These are phyloP conservation scores for Copidosoma floridanum DNA, from an alignment of 1,140 invertebrate genomes.

Conservation along the genomic window DNA sequence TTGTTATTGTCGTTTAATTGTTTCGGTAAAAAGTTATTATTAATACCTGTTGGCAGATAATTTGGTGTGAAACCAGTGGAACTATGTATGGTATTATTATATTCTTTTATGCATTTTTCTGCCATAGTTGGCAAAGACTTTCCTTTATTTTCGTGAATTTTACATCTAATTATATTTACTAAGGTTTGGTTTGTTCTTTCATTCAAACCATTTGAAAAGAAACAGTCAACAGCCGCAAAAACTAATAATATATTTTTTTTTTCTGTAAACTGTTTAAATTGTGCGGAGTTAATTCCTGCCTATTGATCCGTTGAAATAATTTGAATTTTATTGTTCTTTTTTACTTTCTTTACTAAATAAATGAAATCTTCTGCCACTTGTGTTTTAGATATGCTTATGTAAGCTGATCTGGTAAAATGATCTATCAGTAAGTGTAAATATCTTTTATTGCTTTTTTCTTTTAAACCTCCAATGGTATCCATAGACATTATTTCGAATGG, in stretches of 20 bases:
- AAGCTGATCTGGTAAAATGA: background rate
- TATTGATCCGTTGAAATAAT: background rate
- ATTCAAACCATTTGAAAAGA: too few species aligned
- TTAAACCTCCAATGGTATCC: conserved; percentile 29
- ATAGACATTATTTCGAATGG: too few species aligned
- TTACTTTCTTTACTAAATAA: background rate
- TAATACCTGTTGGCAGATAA: too few species aligned
- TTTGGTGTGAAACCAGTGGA: too few species aligned
- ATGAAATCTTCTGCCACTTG: background rate
- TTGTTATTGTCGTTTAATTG: background rate
- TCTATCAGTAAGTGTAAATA: background rate
- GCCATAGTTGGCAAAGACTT: too few species aligned
- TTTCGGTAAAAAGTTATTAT: background rate
- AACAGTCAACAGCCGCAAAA: background rate
- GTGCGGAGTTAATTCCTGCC: too few species aligned
- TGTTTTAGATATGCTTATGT: background rate
- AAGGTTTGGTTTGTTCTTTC: conserved; percentile 1
- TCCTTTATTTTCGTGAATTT: too few species aligned
- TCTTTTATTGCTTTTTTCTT: background rate
- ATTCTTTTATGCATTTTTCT: too few species aligned
- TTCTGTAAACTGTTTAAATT: too few species aligned
- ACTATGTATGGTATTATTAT: too few species aligned
- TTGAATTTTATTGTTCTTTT: background rate
- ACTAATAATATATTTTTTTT: conserved; percentile 1
- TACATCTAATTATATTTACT: background rate